phyloP scores from a whole-genome alignment of 2,797 vertebrate genomes.

The Lacerta agilis region DNA sequence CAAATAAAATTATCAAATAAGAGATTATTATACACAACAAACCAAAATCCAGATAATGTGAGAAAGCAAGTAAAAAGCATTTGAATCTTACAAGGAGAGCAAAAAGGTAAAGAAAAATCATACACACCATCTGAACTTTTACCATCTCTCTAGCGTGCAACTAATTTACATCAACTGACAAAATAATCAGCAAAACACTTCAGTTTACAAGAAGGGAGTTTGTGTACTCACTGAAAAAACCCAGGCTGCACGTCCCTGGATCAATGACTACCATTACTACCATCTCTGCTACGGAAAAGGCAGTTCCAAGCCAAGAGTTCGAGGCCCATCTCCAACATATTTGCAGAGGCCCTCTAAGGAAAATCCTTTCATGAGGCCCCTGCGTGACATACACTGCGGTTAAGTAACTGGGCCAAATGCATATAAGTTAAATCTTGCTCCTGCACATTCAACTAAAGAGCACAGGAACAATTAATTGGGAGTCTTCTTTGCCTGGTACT shows the following conservation, averaged over 20 bases:
- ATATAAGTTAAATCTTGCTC: accelerated
- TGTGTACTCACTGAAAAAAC: constrained; percentile 60
- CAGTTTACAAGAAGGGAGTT: constrained; percentile 61
- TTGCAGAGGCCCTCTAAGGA: constrained; percentile 75
- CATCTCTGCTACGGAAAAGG: constrained; percentile 75
- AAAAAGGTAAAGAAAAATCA: neutral
- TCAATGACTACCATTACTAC: constrained; percentile 66
- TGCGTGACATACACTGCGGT: constrained; percentile 8
- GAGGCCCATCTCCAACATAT: constrained; percentile 74
- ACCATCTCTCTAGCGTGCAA: neutral
- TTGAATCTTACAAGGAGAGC: neutral
- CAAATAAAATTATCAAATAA: no score
- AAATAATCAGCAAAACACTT: constrained; percentile 66
- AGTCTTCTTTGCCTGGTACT: neutral
- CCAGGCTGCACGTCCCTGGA: constrained; percentile 67
- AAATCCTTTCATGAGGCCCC: constrained; percentile 65
- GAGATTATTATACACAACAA: neutral
- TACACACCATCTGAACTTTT: neutral
- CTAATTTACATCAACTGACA: constrained; percentile 42
- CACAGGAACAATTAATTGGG: neutral
- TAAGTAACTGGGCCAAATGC: constrained; percentile 36
- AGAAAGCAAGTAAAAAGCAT: constrained; percentile 42
- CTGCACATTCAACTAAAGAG: neutral
- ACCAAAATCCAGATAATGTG: constrained; percentile 30
- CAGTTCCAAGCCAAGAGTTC: constrained; percentile 69